Base-by-base conservation (phyloP, 2,888 invertebrate species). In the Phengaris alcon region DNA sequence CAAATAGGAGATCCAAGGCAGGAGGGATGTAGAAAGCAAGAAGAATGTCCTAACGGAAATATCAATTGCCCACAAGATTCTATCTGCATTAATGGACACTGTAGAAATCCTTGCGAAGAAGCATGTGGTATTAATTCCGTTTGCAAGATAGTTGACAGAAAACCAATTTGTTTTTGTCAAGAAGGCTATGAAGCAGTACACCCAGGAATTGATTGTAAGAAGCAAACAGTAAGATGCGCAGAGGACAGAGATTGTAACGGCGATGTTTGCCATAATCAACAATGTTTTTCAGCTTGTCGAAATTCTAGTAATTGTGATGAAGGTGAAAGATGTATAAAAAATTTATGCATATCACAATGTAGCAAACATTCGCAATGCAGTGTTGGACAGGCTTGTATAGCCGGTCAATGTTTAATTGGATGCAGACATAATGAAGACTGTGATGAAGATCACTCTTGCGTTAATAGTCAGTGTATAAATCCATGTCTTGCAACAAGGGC, bases 381-480 rank as follows among this genome's bases (percentile, higher is more conserved):
- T 74, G 88, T 92, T 51, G 96, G 96, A 74, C 95, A 97, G 90
- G 97, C 97, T 12, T 98, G 98, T 84, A 94, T 97, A 13, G 95
- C 94, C 78, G 97, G 97, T 7, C 95, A 96, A 77, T 98, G 98
- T 84, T 89, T 96, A 3, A 92, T 97, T 76, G 98, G 98, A 44
- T 98, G 98, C 84, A 95, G 98, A 82, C 95, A 95, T 81, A 97
- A 97, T 84, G 96, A 95, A 82, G 97, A 98, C 82, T 98, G 98
- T 84, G 94, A 94, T 0, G 93, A 93, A 15, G 95, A 95, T 75
- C 95, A 97, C 84, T 96, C 97, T 4, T 98, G 98, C 84, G 94
- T 98, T 59, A 96, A 97, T 82, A 97, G 96, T 84, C 97, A 96
- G 90, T 98, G 98, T 85, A 94, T 95, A 83, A 96, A 98, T 91